These are phyloP conservation scores for Tupaia tana DNA, from an alignment of 2,113 vertebrate genomes.

Conservation along the genomic window DNA sequence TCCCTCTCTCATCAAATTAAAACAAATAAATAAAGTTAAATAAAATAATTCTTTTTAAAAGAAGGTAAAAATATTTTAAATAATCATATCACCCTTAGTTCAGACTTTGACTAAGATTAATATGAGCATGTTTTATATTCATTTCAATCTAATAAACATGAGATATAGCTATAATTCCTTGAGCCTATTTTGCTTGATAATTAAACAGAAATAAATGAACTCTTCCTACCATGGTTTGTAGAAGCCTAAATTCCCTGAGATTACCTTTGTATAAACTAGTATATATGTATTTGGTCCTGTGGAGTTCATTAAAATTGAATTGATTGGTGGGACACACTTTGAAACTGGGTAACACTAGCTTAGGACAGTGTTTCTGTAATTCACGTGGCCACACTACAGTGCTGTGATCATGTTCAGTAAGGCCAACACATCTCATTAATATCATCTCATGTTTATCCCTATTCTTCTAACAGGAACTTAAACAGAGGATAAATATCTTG, in stretches of 20 bases:
- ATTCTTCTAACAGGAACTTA: conserved; percentile 5
- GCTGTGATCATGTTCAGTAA: background rate
- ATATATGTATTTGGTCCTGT: background rate
- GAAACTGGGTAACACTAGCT: background rate
- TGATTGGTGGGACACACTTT: background rate
- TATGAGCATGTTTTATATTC: conserved; percentile 3
- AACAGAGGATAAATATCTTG: conserved; percentile 8
- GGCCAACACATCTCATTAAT: background rate
- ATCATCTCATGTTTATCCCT: background rate
- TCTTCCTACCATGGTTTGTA: background rate
- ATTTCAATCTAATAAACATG: conserved; percentile 31
- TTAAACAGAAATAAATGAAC: conserved; percentile 6
- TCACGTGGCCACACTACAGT: background rate
- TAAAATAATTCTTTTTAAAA: background rate
- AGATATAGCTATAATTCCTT: background rate
- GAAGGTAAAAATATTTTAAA: conserved; percentile 15
- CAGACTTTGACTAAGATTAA: background rate
- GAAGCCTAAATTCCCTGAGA: background rate
- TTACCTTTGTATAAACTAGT: background rate
- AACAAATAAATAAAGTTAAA: too few species aligned
- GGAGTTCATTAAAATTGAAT: background rate
- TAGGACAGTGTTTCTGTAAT: background rate
- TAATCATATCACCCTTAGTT: background rate
- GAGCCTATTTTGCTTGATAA: background rate
- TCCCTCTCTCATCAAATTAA: too few species aligned